Percentiles rank a stretch among this genome's conserved stretches.
Conservation (phyloP, 2,113 vertebrate genomes). For the Lipophrys pholis region DNA sequence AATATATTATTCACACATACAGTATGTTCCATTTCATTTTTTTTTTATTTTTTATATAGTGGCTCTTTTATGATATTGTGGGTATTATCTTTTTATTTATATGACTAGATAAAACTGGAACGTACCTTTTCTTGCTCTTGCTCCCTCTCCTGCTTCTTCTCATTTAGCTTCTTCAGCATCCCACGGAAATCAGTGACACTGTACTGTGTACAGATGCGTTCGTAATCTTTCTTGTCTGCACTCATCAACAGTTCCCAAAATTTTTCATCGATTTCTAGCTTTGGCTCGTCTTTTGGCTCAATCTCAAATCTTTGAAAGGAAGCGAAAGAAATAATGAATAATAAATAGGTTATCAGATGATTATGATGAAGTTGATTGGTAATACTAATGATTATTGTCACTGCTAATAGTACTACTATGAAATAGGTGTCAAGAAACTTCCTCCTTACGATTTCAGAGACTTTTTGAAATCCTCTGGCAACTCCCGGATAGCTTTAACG, state of each 20-base stretch:
- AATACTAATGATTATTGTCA: no score
- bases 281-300: constrained; percentile 37
- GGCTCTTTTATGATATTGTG: neutral
- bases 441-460: constrained; percentile 64
- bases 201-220: constrained; percentile 87
- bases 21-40: neutral
- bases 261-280: constrained; percentile 76
- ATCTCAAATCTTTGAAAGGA: constrained; percentile 51
- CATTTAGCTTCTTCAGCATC: constrained; percentile 88
- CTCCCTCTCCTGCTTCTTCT: constrained; percentile 83
- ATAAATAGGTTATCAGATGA: neutral
- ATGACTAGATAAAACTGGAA: neutral
- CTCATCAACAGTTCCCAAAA: constrained; percentile 90
- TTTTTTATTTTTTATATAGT: no score
- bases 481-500: constrained; percentile 68
- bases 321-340: neutral
- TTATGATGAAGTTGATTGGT: no score
- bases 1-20: neutral
- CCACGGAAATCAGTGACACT: constrained; percentile 89
- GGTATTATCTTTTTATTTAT: neutral
- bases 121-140: constrained; percentile 83
- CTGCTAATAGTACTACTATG: no score
- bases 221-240: constrained; percentile 89
- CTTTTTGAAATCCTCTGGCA: constrained; percentile 76
- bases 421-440: neutral